Conservation (phyloP, 2,797 vertebrate species). For the Enteromius radiatus region DNA sequence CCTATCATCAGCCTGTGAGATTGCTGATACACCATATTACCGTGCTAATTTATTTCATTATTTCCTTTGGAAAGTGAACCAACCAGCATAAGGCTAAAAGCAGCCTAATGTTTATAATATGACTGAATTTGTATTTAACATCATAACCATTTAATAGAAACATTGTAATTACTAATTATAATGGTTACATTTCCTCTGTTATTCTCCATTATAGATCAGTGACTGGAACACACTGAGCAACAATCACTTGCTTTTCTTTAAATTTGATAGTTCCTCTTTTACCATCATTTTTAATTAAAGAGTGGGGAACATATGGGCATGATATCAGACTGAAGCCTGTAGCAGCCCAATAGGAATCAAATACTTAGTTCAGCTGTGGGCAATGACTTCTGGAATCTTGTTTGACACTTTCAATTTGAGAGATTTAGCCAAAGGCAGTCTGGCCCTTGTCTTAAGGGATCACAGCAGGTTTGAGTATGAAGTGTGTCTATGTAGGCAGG, state of each 20-base stretch:
- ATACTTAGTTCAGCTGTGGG: slow-evolving; percentile 28
- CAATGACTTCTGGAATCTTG: slow-evolving; percentile 32
- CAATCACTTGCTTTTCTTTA: neutral
- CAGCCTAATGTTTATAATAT: neutral
- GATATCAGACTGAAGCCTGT: neutral
- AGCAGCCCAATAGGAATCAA: slow-evolving; percentile 21
- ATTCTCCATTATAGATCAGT: neutral
- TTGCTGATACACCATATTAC: neutral
- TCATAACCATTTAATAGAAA: neutral
- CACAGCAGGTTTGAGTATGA: slow-evolving; percentile 25
- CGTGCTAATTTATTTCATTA: neutral
- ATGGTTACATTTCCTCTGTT: neutral
- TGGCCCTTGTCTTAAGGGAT: slow-evolving; percentile 44
- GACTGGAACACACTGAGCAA: neutral
- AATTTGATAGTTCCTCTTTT: neutral
- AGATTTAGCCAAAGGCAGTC: slow-evolving; percentile 29
- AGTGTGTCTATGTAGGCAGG: slow-evolving; percentile 24
- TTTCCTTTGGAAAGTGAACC: neutral
- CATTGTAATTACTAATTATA: neutral
- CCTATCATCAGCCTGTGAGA: neutral
- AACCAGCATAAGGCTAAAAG: neutral
- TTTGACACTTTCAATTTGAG: slow-evolving; percentile 43
- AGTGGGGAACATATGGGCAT: neutral
- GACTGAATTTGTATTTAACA: neutral
- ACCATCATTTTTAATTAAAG: neutral